Evolutionary conservation across 2,797 vertebrate species (phyloP), one percentile per base, ranked within the genome.

Genomic region (Sciurus vulgaris): DNA sequence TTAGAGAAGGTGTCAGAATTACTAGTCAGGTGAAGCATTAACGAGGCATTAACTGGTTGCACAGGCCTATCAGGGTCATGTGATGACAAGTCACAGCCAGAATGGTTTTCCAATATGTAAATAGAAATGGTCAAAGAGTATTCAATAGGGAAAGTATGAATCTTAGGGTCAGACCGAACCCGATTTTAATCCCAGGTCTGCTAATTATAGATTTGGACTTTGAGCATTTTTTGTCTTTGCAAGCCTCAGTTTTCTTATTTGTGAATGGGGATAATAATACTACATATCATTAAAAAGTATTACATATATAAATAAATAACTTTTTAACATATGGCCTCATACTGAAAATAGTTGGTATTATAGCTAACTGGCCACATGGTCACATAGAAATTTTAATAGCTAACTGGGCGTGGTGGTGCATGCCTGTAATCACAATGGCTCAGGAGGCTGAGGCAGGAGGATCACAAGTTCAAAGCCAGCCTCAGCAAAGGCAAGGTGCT

Each of bases 161-260:
- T 72, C 30, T 30, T 20, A 49, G 63, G 10, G 17, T 72, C 38
- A 89, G 81, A 61, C 4, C n/a, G 81, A 93, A 14, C 30, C 69
- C 44, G 18, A 11, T 35, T 67, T 72, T 72, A 59, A 81, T 49
- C 26, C 61, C 49, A 87, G 38, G 14, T 56, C 44, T 85, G 24
- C 30, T n/a, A 51, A 30, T 79, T 76, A 73, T 8, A 95, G 67
- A 59, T 91, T 11, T 96, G 70, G 59, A 91, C 18, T 61, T 95
- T 38, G n/a, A 73, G 17, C 38, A 41, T 91, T 88, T 70, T 81
- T 95, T 92, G 7, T 77, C 35, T 94, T 38, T 91, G 35, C 41
- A 20, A 96, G 67, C 24, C 70, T 87, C 41, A 5, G 13, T 88
- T 92, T 94, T 96, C 59, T 92, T 24, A 78, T 81, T 85, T 93